phyloP scores from a whole-genome alignment of 2,888 invertebrate genomes.

The Agonopterix subpropinquella region DNA sequence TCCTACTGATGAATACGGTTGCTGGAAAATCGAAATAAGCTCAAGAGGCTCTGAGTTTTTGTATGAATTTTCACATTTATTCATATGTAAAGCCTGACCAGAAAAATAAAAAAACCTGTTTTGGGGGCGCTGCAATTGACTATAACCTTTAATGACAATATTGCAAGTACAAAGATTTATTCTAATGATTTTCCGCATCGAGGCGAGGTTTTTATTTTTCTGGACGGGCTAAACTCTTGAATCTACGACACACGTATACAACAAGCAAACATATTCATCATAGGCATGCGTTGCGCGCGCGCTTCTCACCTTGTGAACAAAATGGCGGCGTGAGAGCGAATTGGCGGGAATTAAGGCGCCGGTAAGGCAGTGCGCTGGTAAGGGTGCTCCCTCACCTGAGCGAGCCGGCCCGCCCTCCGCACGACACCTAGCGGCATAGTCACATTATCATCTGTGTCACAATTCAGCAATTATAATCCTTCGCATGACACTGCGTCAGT shows the following conservation, averaged over 20 bases:
- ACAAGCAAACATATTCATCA: constrained; percentile 51
- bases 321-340: constrained; percentile 71
- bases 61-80: neutral
- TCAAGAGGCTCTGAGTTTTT: neutral
- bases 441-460: constrained; percentile 57
- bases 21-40: constrained; percentile 21
- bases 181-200: neutral
- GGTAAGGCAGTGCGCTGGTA: constrained; percentile 91
- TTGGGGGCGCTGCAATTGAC: too few species aligned
- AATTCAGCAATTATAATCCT: constrained; percentile 36
- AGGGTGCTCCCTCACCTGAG: constrained; percentile 96
- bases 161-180: too few species aligned
- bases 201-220: neutral
- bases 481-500: constrained; percentile 23
- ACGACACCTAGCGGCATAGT: constrained; percentile 85
- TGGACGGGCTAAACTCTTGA: neutral
- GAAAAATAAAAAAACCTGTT: too few species aligned
- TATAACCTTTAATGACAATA: too few species aligned
- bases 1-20: constrained; percentile 48
- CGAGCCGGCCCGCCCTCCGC: constrained; percentile 89
- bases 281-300: constrained; percentile 51
- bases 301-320: constrained; percentile 74
- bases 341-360: constrained; percentile 80
- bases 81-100: neutral
- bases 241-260: neutral